Evolutionary conservation across 92 coral and sea anemone species (phyloP).

Genomic region (Plumapathes pennacea): DNA sequence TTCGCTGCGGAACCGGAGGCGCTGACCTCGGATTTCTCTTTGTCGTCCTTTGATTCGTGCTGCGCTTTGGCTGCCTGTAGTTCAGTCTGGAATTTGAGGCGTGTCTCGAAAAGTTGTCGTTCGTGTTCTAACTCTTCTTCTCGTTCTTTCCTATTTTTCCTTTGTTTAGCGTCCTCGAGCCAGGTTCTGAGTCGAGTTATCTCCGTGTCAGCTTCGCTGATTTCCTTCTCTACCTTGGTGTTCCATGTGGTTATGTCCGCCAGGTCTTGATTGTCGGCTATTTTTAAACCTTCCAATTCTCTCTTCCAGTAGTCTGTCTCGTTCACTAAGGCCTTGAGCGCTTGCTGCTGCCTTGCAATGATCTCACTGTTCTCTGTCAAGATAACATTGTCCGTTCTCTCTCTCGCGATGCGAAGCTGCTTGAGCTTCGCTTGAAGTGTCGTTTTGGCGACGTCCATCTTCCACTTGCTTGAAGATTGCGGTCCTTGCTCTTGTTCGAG

Average conservation of each 20-base stretch:
- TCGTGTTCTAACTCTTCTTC: conserved; percentile 45
- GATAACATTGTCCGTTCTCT: too few species aligned
- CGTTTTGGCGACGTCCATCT: too few species aligned
- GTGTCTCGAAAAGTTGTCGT: conserved; percentile 37
- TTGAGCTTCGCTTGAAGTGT: too few species aligned
- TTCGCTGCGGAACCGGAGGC: too few species aligned
- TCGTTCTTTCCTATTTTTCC: neutral
- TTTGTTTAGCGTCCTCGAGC: conserved; percentile 2
- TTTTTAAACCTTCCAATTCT: conserved; percentile 24
- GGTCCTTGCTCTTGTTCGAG: too few species aligned
- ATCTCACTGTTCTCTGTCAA: too few species aligned
- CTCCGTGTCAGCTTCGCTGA: conserved; percentile 15
- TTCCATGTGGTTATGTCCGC: conserved; percentile 2
- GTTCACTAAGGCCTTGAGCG: conserved; percentile 13
- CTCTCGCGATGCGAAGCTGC: too few species aligned
- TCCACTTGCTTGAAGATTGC: too few species aligned
- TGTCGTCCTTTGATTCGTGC: too few species aligned
- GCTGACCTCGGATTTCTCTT: too few species aligned
- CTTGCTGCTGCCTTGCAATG: too few species aligned
- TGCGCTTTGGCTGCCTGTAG: conserved; percentile 5
- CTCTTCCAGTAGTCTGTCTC: conserved; percentile 14
- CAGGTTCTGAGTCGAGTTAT: neutral
- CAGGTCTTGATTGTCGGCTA: conserved; percentile 7
- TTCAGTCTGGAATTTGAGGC: conserved; percentile 27
- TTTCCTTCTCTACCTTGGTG: conserved; percentile 5